Evolutionary conservation across 2,888 invertebrate genomes (phyloP), one percentile per base, ranked within the genome.

Genomic region (Meloe dianella): DNA sequence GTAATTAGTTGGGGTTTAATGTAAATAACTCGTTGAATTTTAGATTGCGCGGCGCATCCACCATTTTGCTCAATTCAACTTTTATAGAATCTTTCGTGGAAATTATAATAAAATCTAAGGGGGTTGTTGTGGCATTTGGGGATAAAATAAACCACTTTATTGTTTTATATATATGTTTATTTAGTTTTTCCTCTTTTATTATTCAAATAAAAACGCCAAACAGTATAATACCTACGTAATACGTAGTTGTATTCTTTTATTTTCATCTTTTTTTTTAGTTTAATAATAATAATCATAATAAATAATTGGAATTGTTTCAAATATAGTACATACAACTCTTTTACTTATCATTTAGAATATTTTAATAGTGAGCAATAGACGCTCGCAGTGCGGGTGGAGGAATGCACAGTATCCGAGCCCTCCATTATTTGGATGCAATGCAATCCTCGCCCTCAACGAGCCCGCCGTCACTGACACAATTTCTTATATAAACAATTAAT

Each of bases 161-260:
- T 0, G n/a, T 41, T 41, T 47, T 47, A 47, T 47, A 47, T 47
- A 47, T 47, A 47, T 47, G 20, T 47, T 47, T 47, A 47, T 47
- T 47, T 20, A 47, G 20, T 47, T 47, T 41, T 20, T 47, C 47
- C 20, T 47, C 20, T 61, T 79, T 80, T 79, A 80, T 81, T 80
- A 81, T 82, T 83, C 75, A 84, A 83, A 83, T 83, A 83, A 84
- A 84, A 84, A 83, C 83, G 83, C 82, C 83, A 83, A 84, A 83
- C 82, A 83, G 81, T 83, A 82, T 82, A 80, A 20, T 82, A 81
- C 75, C 82, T 83, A 83, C 83, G 83, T 80, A 76, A 78, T 81
- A 81, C 83, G 83, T 83, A 83, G 82, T 82, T 74, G 47, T 47
- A 20, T 47, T 47, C 9, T 47, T 47, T 10, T 6, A 4, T 47